These are phyloP conservation scores for Hyphantria cunea DNA, from an alignment of 1,140 invertebrate species.

Conservation along the genomic window DNA sequence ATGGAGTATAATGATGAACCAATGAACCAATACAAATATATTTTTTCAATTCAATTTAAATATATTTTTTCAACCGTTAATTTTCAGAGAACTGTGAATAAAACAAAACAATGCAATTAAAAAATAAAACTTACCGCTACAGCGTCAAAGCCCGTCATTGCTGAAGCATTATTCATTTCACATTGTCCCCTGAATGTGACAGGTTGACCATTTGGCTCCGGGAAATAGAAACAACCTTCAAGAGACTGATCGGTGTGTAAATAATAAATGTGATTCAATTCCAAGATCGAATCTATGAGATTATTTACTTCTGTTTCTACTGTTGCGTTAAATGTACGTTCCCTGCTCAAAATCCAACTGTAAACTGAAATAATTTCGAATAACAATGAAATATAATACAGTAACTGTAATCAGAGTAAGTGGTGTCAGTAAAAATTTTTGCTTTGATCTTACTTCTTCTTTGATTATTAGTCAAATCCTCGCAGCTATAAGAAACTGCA, in stretches of 20 bases:
- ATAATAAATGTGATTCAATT: slow-evolving; percentile 49
- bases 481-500: slow-evolving; percentile 48
- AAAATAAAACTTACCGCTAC: slow-evolving; percentile 35
- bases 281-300: slow-evolving; percentile 38
- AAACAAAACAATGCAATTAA: too few relatives aligned
- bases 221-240: slow-evolving; percentile 50
- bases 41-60: too few relatives aligned
- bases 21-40: too few relatives aligned
- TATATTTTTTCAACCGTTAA: too few relatives aligned
- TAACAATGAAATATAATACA: too few relatives aligned
- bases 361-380: slow-evolving; percentile 40
- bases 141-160: slow-evolving; percentile 41
- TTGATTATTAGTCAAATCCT: slow-evolving; percentile 36
- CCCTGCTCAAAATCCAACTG: slow-evolving; percentile 56
- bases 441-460: slow-evolving; percentile 44
- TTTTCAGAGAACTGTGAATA: too few relatives aligned
- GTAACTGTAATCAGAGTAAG: too few relatives aligned
- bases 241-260: slow-evolving; percentile 38
- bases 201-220: slow-evolving; percentile 31
- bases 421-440: too few relatives aligned
- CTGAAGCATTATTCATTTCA: slow-evolving; percentile 38
- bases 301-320: slow-evolving; percentile 32
- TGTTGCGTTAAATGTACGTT: slow-evolving; percentile 23
- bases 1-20: too few relatives aligned
- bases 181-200: slow-evolving; percentile 51